These are phyloP conservation scores for Scotopteryx bipunctaria DNA, from an alignment of 2,888 invertebrate species.

Conservation along the genomic window DNA sequence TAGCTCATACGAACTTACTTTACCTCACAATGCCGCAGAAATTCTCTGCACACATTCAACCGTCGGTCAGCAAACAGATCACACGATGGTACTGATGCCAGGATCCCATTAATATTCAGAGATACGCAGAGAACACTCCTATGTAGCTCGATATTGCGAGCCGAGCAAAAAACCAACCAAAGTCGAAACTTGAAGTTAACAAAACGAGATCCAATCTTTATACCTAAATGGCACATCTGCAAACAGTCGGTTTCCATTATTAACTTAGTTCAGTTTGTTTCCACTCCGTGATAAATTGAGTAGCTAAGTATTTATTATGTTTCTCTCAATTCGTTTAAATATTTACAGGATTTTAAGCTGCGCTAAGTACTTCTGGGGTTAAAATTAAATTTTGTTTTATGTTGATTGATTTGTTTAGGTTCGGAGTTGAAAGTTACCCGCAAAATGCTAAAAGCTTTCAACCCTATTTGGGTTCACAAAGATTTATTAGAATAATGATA, in stretches of 20 bases:
- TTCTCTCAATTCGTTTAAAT: conserved; percentile 12
- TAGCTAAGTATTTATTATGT: conserved; percentile 3
- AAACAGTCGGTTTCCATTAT: not conserved
- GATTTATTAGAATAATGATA: no score
- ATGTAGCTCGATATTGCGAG: no score
- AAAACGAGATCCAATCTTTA: not conserved
- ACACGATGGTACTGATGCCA: no score
- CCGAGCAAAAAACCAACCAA: not conserved
- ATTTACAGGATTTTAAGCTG: conserved; percentile 10
- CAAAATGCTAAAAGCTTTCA: no score
- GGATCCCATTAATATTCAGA: no score
- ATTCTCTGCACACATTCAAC: no score
- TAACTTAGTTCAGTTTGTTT: conserved; percentile 13
- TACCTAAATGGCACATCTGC: conserved; percentile 10
- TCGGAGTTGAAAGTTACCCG: not conserved
- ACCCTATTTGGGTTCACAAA: no score
- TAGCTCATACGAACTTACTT: no score
- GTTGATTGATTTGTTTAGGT: conserved; percentile 12
- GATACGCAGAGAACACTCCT: no score
- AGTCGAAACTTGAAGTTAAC: not conserved
- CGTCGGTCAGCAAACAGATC: no score
- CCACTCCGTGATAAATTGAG: conserved; percentile 1
- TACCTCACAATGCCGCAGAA: no score
- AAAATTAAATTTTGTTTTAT: conserved; percentile 5
- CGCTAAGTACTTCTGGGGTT: not conserved